Evolutionary conservation across 2,113 vertebrate species (phyloP).

Genomic region (Podarcis muralis): DNA sequence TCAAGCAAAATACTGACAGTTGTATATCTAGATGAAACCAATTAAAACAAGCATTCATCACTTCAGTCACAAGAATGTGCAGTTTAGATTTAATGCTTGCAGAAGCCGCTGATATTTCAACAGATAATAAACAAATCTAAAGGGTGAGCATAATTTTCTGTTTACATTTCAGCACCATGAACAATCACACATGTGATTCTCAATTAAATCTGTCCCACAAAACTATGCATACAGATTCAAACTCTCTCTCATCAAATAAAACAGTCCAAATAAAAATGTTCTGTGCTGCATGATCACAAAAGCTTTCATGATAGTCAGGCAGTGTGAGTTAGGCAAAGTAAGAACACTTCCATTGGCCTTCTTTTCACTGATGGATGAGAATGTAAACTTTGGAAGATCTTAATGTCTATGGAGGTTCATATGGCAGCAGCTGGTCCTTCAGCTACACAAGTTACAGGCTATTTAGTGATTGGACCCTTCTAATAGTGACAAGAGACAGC

Average conservation of each 20-base stretch:
- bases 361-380: not conserved
- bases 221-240: not conserved
- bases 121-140: slow-evolving; percentile 16
- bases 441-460: no score
- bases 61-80: slow-evolving; percentile 1
- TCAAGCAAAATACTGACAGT: not conserved
- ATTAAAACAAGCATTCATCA: slow-evolving; percentile 39
- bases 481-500: no score
- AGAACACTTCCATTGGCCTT: not conserved
- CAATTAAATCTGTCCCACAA: slow-evolving; percentile 10
- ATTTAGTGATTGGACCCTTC: no score
- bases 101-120: slow-evolving; percentile 34
- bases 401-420: no score
- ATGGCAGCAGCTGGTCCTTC: no score
- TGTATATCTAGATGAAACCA: slow-evolving; percentile 22
- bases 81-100: slow-evolving; percentile 32
- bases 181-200: slow-evolving; percentile 22
- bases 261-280: slow-evolving; percentile 9
- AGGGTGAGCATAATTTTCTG: slow-evolving; percentile 16
- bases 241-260: not conserved
- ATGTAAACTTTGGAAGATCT: not conserved
- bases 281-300: not conserved
- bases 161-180: slow-evolving; percentile 34
- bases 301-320: not conserved
- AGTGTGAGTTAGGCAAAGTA: not conserved